phyloP scores from a whole-genome alignment of 2,113 vertebrate genomes.

The Dermatemys mawii region DNA sequence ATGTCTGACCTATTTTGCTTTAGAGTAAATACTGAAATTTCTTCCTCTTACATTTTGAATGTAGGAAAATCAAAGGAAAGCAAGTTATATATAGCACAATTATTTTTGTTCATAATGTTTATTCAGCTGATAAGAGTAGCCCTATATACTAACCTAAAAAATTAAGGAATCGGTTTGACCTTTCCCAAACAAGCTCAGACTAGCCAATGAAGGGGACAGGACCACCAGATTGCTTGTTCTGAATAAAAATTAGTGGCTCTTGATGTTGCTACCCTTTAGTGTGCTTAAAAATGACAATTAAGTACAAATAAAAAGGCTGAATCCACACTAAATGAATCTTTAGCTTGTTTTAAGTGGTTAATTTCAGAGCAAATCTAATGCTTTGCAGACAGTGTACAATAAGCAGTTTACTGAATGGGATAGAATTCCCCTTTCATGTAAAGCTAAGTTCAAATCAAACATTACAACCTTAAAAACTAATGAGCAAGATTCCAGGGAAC shows the following conservation, averaged over 20 bases:
- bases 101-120: slow-evolving; percentile 35
- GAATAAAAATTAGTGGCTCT: not conserved
- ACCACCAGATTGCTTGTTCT: slow-evolving; percentile 6
- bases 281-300: slow-evolving; percentile 15
- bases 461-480: not conserved
- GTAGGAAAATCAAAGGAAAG: slow-evolving; percentile 11
- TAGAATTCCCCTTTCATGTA: not conserved
- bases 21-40: not conserved
- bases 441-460: not conserved
- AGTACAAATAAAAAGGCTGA: slow-evolving; percentile 34
- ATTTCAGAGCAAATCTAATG: not conserved
- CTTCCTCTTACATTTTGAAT: not conserved
- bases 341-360: not conserved
- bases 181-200: slow-evolving; percentile 19
- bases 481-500: not conserved
- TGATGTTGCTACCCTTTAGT: not conserved
- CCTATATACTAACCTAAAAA: not conserved
- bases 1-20: slow-evolving; percentile 37
- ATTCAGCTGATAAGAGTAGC: slow-evolving; percentile 44
- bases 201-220: slow-evolving; percentile 28
- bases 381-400: not conserved
- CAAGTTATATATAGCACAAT: not conserved
- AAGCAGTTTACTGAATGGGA: not conserved
- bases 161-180: not conserved
- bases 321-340: slow-evolving; percentile 5